Evolutionary conservation across 1,140 invertebrate species (phyloP), one percentile per base, ranked within the genome.

Genomic region (Drosophila kikkawai): DNA sequence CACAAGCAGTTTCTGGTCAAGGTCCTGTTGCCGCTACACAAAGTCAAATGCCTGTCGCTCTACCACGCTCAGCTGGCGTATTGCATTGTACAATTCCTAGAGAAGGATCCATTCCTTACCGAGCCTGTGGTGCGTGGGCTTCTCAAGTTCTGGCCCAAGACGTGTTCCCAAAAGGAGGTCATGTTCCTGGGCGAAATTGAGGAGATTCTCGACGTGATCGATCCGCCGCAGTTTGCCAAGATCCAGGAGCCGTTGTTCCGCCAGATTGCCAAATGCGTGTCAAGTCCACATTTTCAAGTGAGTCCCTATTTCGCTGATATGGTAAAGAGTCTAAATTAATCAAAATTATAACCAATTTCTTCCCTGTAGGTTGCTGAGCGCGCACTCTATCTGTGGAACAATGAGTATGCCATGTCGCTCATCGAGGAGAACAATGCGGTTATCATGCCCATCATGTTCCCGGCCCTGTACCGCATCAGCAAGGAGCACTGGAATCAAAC

Each of bases 401-500:
- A 99, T 94, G 98, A 99, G 94, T 99, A 99, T 93, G 97, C 99
- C 75, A 97, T 98, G 96, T 97, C 96, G 63, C 94, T 98, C 78
- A 98, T 98, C 93, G 97, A 98, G 93, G 98, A 99, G 92, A 98
- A 98, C 93, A 97, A 97, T 92, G 95, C 96, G 92, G 96, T 97
- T 63, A 97, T 98, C 80, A 96, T 98, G 96, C 97, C 97, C 68
- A 98, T 99, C 67, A 97, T 97, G 96, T 99, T 99, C 94, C 98
- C 99, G 75, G 98, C 99, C 80, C 95, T 99, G 82, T 99, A 99
- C 94, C 97, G 97, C 93, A 99, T 98, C 94, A 99, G 98, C 93
- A 99, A 99, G 95, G 98, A 99, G 93, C 99, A 99, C 94, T 99
- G 99, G 99, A 99, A 99, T 95, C 98, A 99, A 95, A 99, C 99